phyloP scores from a whole-genome alignment of 2,797 vertebrate species.

The Galaxias olidus region DNA sequence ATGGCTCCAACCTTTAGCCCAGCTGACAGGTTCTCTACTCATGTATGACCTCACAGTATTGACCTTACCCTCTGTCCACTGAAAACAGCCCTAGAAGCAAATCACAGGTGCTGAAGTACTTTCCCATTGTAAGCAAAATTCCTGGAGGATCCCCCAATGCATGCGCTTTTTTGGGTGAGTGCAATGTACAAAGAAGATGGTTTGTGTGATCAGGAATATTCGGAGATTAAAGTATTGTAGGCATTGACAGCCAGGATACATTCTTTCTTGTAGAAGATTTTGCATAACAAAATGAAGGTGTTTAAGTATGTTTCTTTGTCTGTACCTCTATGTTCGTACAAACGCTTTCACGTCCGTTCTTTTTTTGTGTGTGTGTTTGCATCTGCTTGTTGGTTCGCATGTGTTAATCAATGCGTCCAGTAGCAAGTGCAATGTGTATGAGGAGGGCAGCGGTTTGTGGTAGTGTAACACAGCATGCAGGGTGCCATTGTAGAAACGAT shows the following conservation, averaged over 20 bases:
- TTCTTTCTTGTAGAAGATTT: too few species aligned
- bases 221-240: too few species aligned
- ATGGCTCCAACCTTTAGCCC: conserved; percentile 40
- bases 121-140: conserved; percentile 45
- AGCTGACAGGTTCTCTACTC: conserved; percentile 46
- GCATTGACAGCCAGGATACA: too few species aligned
- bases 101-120: conserved; percentile 67
- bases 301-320: too few species aligned
- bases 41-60: conserved; percentile 54
- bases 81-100: conserved; percentile 48
- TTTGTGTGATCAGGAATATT: too few species aligned
- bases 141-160: conserved; percentile 37
- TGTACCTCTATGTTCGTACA: not conserved
- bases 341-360: not conserved
- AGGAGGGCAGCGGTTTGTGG: conserved; percentile 63
- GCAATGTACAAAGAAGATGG: too few species aligned
- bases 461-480: conserved; percentile 68
- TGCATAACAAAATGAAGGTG: too few species aligned
- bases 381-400: conserved; percentile 36
- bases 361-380: conserved; percentile 4
- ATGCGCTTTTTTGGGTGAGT: not conserved
- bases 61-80: conserved; percentile 46
- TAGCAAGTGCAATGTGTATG: conserved; percentile 48
- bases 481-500: conserved; percentile 77
- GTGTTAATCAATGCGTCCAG: conserved; percentile 57